phyloP scores from a whole-genome alignment of 1,140 invertebrate genomes.

The Centruroides sculpturatus region DNA sequence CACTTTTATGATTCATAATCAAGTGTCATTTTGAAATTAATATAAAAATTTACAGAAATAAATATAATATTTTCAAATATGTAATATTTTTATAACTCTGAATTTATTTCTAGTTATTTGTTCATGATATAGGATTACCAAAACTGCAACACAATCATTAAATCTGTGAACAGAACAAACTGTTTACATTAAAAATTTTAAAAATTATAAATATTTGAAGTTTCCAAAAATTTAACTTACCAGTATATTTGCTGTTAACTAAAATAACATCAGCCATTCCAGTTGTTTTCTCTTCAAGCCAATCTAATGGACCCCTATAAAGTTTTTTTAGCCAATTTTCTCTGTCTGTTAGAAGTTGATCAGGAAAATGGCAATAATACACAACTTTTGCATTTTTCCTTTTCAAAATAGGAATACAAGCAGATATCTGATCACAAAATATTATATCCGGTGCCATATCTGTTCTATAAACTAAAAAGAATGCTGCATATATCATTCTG shows the following conservation, averaged over 20 bases:
- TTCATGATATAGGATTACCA: too few relatives aligned
- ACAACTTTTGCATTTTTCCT: slow-evolving; percentile 46
- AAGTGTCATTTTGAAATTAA: too few relatives aligned
- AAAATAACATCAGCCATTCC: slow-evolving; percentile 46
- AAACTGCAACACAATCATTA: too few relatives aligned
- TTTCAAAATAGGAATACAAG: slow-evolving; percentile 63
- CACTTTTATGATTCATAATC: too few relatives aligned
- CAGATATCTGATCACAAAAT: slow-evolving; percentile 83
- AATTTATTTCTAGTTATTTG: too few relatives aligned
- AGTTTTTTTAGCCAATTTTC: slow-evolving; percentile 18
- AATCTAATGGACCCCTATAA: slow-evolving; percentile 82
- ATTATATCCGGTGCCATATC: slow-evolving; percentile 57
- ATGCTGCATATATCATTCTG: slow-evolving; percentile 74
- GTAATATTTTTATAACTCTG: too few relatives aligned
- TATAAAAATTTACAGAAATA: too few relatives aligned
- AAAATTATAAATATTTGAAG: too few relatives aligned
- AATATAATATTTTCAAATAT: too few relatives aligned
- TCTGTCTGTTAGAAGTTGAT: slow-evolving; percentile 57
- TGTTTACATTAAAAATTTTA: too few relatives aligned
- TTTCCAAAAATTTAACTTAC: slow-evolving; percentile 20
- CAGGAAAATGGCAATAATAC: slow-evolving; percentile 98
- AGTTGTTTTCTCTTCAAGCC: slow-evolving; percentile 80
- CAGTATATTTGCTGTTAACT: slow-evolving; percentile 89
- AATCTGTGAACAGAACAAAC: too few relatives aligned
- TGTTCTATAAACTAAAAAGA: slow-evolving; percentile 38